Percentiles rank a stretch among this genome's conserved stretches.
Conservation (phyloP, 2,113 vertebrate species). For the Phocoena phocoena region DNA sequence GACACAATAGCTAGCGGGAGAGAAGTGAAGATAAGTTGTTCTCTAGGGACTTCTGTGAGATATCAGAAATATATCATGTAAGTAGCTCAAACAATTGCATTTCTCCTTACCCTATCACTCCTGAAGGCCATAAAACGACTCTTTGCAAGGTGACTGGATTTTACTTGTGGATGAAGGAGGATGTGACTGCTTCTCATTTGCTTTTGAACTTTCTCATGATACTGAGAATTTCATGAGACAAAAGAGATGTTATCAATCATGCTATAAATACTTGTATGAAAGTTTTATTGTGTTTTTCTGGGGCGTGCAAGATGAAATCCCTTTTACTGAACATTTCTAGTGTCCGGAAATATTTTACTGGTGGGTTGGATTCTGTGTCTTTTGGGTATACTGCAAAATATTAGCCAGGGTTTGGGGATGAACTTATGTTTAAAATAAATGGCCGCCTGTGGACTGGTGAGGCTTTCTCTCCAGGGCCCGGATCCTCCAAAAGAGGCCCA, state of each 20-base stretch:
- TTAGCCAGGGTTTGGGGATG: background rate
- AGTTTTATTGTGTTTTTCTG: constrained; percentile 24
- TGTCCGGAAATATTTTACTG: background rate
- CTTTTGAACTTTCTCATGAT: constrained; percentile 53
- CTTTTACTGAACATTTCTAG: constrained; percentile 34
- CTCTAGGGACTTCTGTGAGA: background rate
- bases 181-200: constrained; percentile 6
- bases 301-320: background rate
- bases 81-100: background rate
- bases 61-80: constrained; percentile 27
- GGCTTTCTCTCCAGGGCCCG: background rate
- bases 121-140: background rate
- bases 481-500: background rate
- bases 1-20: background rate
- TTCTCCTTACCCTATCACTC: background rate
- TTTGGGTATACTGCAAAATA: background rate
- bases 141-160: background rate
- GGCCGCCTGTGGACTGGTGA: background rate
- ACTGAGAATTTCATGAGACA: constrained; percentile 49
- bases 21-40: background rate
- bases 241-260: constrained; percentile 32
- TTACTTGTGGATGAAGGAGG: background rate
- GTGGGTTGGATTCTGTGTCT: background rate
- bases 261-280: constrained; percentile 48
- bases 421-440: background rate